Evolutionary conservation across 2,797 vertebrate species (phyloP), one percentile per base, ranked within the genome.

Genomic region (Fistularia tabacaria): DNA sequence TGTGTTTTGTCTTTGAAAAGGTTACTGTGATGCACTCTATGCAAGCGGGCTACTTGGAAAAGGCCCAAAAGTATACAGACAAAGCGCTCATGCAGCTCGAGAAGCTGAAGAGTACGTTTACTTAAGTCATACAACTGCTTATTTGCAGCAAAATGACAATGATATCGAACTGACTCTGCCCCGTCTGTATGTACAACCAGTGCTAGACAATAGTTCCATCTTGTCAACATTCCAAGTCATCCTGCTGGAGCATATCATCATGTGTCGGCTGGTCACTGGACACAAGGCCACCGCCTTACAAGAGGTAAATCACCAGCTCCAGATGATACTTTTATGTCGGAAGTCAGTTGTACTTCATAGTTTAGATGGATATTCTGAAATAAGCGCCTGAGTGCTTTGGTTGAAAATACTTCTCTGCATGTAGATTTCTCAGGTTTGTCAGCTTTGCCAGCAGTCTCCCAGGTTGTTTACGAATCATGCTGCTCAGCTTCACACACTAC

Each of bases 11-110:
- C 25, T 25, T 25, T 25, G 25, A 25, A 25, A 25, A 99, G 97
- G 96, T 99, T 80, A 99, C 97, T 0, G 97, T 99, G 71, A 99
- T 99, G 97, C 97, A 99, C 90, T 99, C 97, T 64, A 99, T 99
- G 97, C 97, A 99, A 71, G 97, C 97, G 0, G 97, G 97, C 3
- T 99, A 99, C 81, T 85, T 99, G 84, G 97, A 99, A 81, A 99
- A 99, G 86, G 96, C 97, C 0, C 96, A 99, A 85, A 99, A 99
- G 57, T 99, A 99, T 86, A 99, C 97, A 0, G 97, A 99, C 89
- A 99, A 99, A 79, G 97, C 97, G 9, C 93, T 99, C 51, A 99
- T 99, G 97, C 97, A 99, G 86, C 86, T 99, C 58, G 97, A 99
- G 77, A 99, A 99, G 73, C 92, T 99, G 62, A 99, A 99, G 90